Conservation (phyloP, 2,888 invertebrate species). For the Busseola fusca region DNA sequence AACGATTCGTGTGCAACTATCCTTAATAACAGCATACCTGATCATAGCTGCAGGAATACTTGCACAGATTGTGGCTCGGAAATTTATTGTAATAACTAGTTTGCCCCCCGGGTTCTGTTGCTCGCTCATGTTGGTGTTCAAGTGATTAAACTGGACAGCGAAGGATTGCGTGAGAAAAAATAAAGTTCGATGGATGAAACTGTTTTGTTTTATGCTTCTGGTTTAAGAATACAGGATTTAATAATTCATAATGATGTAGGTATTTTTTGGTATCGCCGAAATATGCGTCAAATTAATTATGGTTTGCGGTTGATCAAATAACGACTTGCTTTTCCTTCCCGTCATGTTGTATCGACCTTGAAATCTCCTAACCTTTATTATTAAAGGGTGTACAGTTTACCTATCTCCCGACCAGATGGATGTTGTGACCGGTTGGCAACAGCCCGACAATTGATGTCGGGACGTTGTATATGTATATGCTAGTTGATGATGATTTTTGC, state of each 20-base stretch:
- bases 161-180: constrained; percentile 25
- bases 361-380: neutral
- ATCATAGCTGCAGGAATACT: constrained; percentile 47
- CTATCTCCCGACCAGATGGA: neutral
- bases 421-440: neutral
- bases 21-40: constrained; percentile 64
- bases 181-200: neutral
- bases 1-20: constrained; percentile 68
- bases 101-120: constrained; percentile 42
- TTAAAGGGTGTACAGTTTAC: neutral
- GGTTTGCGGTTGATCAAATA: neutral
- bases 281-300: constrained; percentile 4
- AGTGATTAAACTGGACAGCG: constrained; percentile 13
- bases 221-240: neutral
- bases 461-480: neutral
- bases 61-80: constrained; percentile 49
- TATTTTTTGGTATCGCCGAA: neutral
- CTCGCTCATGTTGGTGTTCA: constrained; percentile 20
- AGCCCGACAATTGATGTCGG: neutral
- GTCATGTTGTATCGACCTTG: neutral
- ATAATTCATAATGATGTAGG: neutral
- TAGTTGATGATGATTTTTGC: neutral
- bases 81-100: constrained; percentile 61
- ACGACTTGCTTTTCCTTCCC: neutral
- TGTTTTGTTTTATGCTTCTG: neutral